These are phyloP conservation scores for Orthonychiurus folsomi DNA, from an alignment of 2,888 invertebrate species.

Conservation along the genomic window DNA sequence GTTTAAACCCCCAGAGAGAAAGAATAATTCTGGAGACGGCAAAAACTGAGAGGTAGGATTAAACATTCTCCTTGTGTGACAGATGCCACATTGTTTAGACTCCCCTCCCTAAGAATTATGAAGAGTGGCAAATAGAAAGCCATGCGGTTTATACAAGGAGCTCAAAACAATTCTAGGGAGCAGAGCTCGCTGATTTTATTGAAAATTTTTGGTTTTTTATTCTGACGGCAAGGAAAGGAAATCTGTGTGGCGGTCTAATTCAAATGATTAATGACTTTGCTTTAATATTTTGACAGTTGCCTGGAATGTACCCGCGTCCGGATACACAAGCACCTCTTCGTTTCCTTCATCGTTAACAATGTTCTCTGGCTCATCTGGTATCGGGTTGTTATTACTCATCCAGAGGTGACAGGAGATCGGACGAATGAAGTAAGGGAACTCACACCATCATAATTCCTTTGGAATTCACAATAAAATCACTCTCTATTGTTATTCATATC, in stretches of 20 bases:
- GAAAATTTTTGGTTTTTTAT: background rate
- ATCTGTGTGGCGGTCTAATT: background rate
- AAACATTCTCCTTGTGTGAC: too few species aligned
- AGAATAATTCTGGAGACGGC: too few species aligned
- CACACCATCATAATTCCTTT: too few species aligned
- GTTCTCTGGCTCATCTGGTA: constrained; percentile 84
- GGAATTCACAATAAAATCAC: too few species aligned
- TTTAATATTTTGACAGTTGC: constrained; percentile 51
- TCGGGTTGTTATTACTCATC: constrained; percentile 38
- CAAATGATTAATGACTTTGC: constrained; percentile 5
- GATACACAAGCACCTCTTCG: constrained; percentile 87
- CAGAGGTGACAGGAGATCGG: constrained; percentile 9
- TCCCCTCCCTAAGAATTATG: too few species aligned
- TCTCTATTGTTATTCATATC: too few species aligned
- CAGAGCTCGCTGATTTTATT: background rate
- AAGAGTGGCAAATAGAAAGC: background rate
- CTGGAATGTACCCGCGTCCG: constrained; percentile 82
- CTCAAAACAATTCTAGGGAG: background rate
- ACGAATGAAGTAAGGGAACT: constrained; percentile 17
- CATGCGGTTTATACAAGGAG: background rate
- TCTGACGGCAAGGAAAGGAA: background rate
- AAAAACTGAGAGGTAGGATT: too few species aligned
- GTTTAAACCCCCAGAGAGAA: too few species aligned
- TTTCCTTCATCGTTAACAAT: constrained; percentile 82
- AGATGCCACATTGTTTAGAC: too few species aligned